These are phyloP conservation scores for Microcebus tavaratra DNA, from an alignment of 2,113 vertebrate species.

Conservation along the genomic window DNA sequence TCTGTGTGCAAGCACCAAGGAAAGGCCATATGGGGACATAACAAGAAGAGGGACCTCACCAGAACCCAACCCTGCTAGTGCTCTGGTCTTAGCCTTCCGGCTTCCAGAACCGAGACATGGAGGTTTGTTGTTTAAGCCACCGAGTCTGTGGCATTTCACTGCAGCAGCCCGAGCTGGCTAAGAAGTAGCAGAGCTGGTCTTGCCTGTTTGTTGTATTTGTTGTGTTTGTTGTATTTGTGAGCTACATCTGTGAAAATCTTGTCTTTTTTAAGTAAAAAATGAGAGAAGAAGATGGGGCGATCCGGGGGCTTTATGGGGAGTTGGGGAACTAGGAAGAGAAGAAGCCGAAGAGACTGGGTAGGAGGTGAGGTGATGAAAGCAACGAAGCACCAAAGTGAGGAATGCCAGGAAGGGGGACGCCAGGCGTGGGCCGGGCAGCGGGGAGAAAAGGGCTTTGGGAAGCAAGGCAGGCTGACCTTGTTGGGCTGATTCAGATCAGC, in stretches of 20 bases:
- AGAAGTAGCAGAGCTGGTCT: neutral
- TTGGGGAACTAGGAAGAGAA: neutral
- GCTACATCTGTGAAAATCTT: neutral
- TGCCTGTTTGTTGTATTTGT: neutral
- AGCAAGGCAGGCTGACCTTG: neutral
- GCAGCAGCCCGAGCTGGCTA: neutral
- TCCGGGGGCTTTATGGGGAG: neutral
- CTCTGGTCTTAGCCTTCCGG: neutral
- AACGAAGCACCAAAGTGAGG: neutral
- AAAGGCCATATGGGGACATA: neutral
- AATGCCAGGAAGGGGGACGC: accelerated
- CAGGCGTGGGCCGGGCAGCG: accelerated
- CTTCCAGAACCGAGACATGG: neutral
- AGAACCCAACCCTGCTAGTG: neutral
- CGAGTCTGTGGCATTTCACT: neutral
- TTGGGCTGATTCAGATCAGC: no score
- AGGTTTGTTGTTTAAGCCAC: neutral
- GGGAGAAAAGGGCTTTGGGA: neutral
- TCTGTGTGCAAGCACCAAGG: no score
- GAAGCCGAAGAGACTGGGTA: neutral
- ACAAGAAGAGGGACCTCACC: neutral
- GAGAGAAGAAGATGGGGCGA: neutral
- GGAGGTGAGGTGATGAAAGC: neutral
- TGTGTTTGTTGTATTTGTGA: neutral
- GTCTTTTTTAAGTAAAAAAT: neutral